A percentile compares a stretch with the other conserved stretches of the same genome.
Conservation (phyloP, 2,113 vertebrate species). For the Lamprologus tigripictilis region DNA sequence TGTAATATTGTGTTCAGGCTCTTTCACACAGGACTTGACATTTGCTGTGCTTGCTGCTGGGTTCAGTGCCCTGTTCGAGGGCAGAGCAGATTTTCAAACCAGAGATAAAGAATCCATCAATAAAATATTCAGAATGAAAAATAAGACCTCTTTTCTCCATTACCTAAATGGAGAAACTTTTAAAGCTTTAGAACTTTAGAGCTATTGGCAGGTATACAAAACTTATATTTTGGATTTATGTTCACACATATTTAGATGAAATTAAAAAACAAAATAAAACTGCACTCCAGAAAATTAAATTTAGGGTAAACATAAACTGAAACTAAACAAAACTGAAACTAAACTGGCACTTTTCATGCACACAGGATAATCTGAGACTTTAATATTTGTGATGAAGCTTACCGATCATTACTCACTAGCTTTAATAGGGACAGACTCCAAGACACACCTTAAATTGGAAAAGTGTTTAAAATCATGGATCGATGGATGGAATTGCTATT, state of each 20-base stretch:
- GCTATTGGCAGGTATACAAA: neutral
- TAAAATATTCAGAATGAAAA: neutral
- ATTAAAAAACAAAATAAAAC: too few relatives aligned
- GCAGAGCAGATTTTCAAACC: neutral
- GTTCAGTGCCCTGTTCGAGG: neutral
- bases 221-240: neutral
- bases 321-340: neutral
- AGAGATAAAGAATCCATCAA: neutral
- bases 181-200: neutral
- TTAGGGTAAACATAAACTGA: neutral
- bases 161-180: neutral
- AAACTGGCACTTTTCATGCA: neutral
- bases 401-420: neutral
- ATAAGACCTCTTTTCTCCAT: neutral
- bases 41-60: neutral
- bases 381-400: neutral
- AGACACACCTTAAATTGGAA: neutral
- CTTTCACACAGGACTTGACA: neutral
- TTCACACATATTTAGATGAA: neutral
- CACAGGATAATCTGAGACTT: neutral
- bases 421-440: neutral
- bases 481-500: neutral
- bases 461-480: neutral
- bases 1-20: neutral
- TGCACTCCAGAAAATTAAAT: neutral